Evolutionary conservation across 2,888 invertebrate genomes (phyloP), one percentile per base, ranked within the genome.

Genomic region (Mimachlamys varia): DNA sequence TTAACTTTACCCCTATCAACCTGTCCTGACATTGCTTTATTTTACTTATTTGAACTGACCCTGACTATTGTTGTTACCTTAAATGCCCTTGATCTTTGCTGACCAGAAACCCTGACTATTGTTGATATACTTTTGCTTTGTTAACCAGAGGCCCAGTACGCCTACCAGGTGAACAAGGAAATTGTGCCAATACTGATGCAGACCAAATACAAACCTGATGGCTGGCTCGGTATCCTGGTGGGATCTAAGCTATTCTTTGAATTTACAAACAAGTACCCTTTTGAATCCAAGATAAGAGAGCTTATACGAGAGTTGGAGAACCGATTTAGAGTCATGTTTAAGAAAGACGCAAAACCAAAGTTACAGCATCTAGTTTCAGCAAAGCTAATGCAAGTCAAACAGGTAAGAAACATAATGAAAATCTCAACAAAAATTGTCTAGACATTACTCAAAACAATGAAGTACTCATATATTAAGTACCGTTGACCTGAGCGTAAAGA

Each of bases 151-250:
- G 95, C 94, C 0, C 95, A 95, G 88, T 95, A 95, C 91, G 93
- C 94, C 10, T 95, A 93, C 90, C 90, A 92, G 22, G 90, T 92
- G 38, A 91, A 93, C 89, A 95, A 95, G 88, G 92, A 94, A 0
- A 92, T 95, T n/a, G 91, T 96, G 4, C 95, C 95, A 0, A 87
- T 95, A 27, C 92, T 93, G 91, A 93, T 95, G 93, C 95, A 95
- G 92, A 90, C 92, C 22, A 91, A 91, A 13, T 96, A 95, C 91
- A 92, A 90, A 44, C 94, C 96, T 13, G 94, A 95, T 89, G 95
- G 95, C 49, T 96, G 95, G 95, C 93, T 95, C 0, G 95, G 95
- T 0, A 93, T 93, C 53, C 89, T 95, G 33, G 76, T 95, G 19
- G 95, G 95, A 27, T 92, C 93, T 17, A 93, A 92, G 87, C 89